Evolutionary conservation across 2,888 invertebrate species (phyloP), one percentile per base, ranked within the genome.

Genomic region (Panzeria rudis): DNA sequence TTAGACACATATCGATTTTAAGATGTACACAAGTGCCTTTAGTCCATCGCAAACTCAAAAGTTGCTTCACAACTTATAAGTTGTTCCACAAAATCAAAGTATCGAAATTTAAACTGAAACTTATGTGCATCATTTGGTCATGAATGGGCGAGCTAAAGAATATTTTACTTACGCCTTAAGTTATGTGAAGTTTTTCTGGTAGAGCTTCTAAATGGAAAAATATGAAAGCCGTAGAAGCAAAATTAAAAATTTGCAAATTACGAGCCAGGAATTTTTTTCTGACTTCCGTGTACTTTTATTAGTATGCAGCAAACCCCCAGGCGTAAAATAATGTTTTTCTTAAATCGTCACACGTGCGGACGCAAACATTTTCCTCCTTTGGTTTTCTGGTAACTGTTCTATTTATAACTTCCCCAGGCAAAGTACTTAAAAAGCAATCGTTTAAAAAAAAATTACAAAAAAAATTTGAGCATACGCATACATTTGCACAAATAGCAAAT

Each of bases 261-360:
- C 5, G 15, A 13, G 2, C 41, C 29, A 29, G 5, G 29, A 29
- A 29, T 29, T 5, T 29, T 29, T 4, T 29, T 29, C 29, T 29
- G 29, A 4, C 2, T 29, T 29, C 5, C 5, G 29, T 5, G 3
- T 29, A 29, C 29, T 2, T 29, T 29, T 29, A 29, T 29, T 29
- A 29, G 5, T 29, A 4, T 61, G 32, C 38, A 75, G 76, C 44
- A 71, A 72, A 76, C 17, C 50, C 44, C 41, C 0, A 71, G 84
- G 68, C 41, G 47, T 23, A 32, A 29, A 54, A 69, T 56, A 25
- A 5, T 29, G 38, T 7, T 8, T 56, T 71, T 61, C 9, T 3
- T 64, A 62, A 68, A 73, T 75, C 47, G 69, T 56, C 68, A 68
- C 23, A 17, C 62, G 29, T 13, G 59, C 41, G 59, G 59, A 41